A percentile compares a stretch with the other conserved stretches of the same genome.
phyloP scores from a whole-genome alignment of 1,140 invertebrate species.

The Cherax quadricarinatus region DNA sequence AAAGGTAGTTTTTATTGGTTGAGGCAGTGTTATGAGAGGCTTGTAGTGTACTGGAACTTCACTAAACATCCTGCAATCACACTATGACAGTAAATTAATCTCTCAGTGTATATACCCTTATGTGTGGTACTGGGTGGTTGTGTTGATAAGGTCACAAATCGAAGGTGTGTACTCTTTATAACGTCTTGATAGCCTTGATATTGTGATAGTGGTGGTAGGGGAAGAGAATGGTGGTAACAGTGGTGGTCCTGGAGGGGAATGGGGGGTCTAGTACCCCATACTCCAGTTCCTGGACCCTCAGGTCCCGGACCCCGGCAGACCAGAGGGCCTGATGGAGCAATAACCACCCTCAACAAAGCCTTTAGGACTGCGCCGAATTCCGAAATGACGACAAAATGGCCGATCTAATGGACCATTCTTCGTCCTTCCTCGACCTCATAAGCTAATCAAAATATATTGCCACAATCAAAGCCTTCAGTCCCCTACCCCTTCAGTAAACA shows the following conservation, averaged over 20 bases:
- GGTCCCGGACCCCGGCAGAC: background rate
- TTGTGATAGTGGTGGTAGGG: too few relatives aligned
- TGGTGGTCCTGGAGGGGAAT: background rate
- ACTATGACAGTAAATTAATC: too few relatives aligned
- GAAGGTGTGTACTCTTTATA: too few relatives aligned
- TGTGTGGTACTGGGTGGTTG: too few relatives aligned
- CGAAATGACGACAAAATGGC: constrained; percentile 68
- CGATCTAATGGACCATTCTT: constrained; percentile 67
- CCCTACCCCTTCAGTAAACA: constrained; percentile 44
- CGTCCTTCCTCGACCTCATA: constrained; percentile 57
- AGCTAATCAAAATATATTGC: constrained; percentile 70
- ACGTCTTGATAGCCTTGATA: too few relatives aligned
- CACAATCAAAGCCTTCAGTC: constrained; percentile 60
- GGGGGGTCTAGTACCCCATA: background rate
- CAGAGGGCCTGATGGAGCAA: constrained; percentile 35
- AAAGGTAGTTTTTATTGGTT: too few relatives aligned
- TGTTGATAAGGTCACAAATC: too few relatives aligned
- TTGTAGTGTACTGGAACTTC: too few relatives aligned
- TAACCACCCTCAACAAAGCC: constrained; percentile 43
- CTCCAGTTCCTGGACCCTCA: background rate
- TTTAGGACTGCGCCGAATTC: constrained; percentile 54
- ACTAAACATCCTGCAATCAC: too few relatives aligned
- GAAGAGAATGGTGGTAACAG: background rate
- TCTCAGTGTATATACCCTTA: too few relatives aligned
- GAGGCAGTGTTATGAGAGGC: too few relatives aligned